Conservation (phyloP, 2,888 invertebrate genomes). For the Mechanitis mazaeus region DNA sequence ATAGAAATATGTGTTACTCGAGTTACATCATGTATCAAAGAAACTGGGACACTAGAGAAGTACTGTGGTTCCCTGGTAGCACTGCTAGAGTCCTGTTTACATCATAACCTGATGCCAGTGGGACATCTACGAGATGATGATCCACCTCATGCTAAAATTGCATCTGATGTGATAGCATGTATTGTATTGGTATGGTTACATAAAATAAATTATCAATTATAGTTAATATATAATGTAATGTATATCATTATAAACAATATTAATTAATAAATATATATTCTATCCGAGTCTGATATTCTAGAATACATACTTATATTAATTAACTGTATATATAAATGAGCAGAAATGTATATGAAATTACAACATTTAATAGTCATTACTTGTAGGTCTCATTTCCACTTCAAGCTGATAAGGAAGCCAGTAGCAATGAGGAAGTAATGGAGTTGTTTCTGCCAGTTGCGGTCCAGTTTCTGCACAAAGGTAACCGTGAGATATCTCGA, state of each 20-base stretch:
- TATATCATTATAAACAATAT: too few species aligned
- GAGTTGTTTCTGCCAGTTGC: constrained; percentile 91
- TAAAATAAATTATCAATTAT: background rate
- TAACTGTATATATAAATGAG: too few species aligned
- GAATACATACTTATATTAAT: too few species aligned
- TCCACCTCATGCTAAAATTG: constrained; percentile 97
- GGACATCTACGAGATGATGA: constrained; percentile 85
- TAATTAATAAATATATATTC: background rate
- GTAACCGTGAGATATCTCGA: constrained; percentile 91
- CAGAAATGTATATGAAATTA: constrained; percentile 2
- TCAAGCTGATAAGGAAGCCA: constrained; percentile 73
- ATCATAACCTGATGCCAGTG: constrained; percentile 89
- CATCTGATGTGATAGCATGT: constrained; percentile 95
- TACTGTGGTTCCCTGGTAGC: constrained; percentile 90
- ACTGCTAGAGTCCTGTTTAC: constrained; percentile 90
- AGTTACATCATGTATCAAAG: constrained; percentile 92
- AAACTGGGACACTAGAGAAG: constrained; percentile 90
- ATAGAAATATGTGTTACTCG: constrained; percentile 96
- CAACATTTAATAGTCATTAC: constrained; percentile 3
- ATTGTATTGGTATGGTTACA: constrained; percentile 86
- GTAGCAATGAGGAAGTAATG: constrained; percentile 82
- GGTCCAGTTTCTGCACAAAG: constrained; percentile 92
- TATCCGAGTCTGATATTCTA: background rate
- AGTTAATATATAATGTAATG: too few species aligned
- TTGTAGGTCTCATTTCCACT: constrained; percentile 67